Evolutionary conservation across 1,140 invertebrate genomes (phyloP).

Genomic region (Periplaneta americana): DNA sequence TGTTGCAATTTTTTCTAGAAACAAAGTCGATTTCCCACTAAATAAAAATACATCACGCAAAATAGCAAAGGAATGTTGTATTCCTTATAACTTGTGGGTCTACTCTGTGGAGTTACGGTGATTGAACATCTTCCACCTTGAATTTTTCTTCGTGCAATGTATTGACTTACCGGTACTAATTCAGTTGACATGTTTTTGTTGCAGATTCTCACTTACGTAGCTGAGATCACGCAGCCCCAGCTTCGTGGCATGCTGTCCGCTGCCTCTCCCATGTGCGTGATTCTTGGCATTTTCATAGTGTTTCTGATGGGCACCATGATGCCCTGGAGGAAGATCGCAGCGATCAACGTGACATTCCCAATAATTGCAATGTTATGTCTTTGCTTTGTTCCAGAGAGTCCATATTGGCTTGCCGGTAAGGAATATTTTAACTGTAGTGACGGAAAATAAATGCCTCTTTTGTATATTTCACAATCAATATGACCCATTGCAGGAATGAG

Average conservation of each 20-base stretch:
- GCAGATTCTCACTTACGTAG: slow-evolving; percentile 70
- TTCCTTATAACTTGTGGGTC: too few species aligned
- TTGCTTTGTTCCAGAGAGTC: slow-evolving; percentile 69
- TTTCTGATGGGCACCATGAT: slow-evolving; percentile 54
- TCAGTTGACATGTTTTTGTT: slow-evolving; percentile 18
- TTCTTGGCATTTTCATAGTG: slow-evolving; percentile 61
- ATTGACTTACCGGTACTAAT: too few species aligned
- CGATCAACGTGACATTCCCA: slow-evolving; percentile 60
- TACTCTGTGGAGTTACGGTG: too few species aligned
- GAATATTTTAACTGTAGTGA: neutral
- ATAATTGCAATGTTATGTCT: slow-evolving; percentile 55
- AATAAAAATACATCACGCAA: too few species aligned
- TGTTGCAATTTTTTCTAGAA: too few species aligned
- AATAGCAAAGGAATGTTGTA: too few species aligned
- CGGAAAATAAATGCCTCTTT: too few species aligned
- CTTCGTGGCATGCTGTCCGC: slow-evolving; percentile 66
- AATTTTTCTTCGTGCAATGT: too few species aligned
- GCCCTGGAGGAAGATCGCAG: slow-evolving; percentile 60
- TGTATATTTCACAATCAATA: too few species aligned
- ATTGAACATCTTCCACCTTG: too few species aligned
- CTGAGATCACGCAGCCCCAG: slow-evolving; percentile 72
- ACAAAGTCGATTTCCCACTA: too few species aligned
- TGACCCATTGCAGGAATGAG: too few species aligned
- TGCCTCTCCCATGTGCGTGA: slow-evolving; percentile 63
- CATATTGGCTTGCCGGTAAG: slow-evolving; percentile 60